Base-by-base conservation (phyloP, 2,888 invertebrate species). In the Habrosyne pyritoides region DNA sequence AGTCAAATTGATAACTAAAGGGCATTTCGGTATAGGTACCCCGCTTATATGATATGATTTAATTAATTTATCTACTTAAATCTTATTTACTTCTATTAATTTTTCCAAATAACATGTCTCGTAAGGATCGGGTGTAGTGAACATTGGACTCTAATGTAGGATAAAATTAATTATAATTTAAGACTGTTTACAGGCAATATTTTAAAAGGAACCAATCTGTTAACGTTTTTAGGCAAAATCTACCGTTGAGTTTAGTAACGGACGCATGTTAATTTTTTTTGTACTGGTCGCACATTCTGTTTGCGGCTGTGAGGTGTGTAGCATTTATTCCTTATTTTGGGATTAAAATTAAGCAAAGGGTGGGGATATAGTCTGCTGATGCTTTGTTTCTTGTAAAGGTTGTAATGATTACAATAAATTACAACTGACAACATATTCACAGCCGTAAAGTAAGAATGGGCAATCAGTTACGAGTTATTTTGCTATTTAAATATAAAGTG, bases 11-110 rank as follows among this genome's bases (percentile, higher is more conserved):
- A 60, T 77, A 76, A 42, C 42, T 42, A 18, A 81, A 77, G 82
- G 84, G 85, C 86, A 86, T 87, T 86, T 88, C 79, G 77, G 84
- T 84, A 76, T 81, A 82, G 77, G 86, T 85, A 86, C 86, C 89
- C 86, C 86, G 85, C 86, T 84, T 68, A 71, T 65, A 71, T 57
- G 59, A 61, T 57, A 59, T 47, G 54, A 53, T 55, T 50, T 48
- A 53, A 59, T 21, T 49, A 30, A 49, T 49, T 58, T 67, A 68
- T 63, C 63, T 70, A 69, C 61, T 69, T 64, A 61, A 60, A 56
- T 60, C 61, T 53, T 64, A 56, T 50, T 63, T 36, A 8, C 1
- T 42, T 18, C 8, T 42, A 42, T 7, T 6, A 18, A 42, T 42
- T 14, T 18, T 42, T 42, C 42, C 14, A 42, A 8, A 42, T 4